These are phyloP conservation scores for Deroptyus accipitrinus DNA, from an alignment of 2,113 vertebrate species.

Conservation along the genomic window DNA sequence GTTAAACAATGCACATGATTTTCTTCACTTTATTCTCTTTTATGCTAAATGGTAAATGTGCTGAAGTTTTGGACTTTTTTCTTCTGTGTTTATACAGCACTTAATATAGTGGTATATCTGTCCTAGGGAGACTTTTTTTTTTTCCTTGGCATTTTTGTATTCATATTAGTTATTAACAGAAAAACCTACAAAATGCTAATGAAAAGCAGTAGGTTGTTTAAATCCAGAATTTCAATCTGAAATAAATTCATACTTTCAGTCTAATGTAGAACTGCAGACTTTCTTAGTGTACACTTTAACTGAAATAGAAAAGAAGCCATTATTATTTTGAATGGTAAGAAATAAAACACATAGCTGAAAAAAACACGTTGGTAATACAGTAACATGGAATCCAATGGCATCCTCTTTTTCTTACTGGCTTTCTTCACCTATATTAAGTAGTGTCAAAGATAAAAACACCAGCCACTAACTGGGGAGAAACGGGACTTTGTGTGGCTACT, in stretches of 20 bases:
- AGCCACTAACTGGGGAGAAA: neutral
- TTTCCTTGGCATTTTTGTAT: neutral
- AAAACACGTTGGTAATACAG: neutral
- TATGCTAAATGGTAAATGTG: neutral
- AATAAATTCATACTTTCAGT: neutral
- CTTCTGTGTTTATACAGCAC: neutral
- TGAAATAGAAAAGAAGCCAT: neutral
- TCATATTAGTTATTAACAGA: neutral
- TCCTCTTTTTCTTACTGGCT: neutral
- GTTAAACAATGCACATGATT: neutral
- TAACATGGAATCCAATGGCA: neutral
- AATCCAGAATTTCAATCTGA: neutral
- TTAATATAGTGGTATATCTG: neutral
- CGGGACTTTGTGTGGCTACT: neutral
- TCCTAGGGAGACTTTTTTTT: neutral
- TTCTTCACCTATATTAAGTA: neutral
- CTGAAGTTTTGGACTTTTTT: neutral
- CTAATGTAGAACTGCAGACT: neutral
- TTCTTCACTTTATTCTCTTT: neutral
- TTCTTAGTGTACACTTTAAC: neutral
- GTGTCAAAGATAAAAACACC: neutral
- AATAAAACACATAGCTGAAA: neutral
- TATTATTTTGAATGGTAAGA: neutral
- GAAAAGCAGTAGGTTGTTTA: neutral
- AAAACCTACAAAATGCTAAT: neutral